Conservation (phyloP, 2,797 vertebrate genomes). For the Cuniculus paca region DNA sequence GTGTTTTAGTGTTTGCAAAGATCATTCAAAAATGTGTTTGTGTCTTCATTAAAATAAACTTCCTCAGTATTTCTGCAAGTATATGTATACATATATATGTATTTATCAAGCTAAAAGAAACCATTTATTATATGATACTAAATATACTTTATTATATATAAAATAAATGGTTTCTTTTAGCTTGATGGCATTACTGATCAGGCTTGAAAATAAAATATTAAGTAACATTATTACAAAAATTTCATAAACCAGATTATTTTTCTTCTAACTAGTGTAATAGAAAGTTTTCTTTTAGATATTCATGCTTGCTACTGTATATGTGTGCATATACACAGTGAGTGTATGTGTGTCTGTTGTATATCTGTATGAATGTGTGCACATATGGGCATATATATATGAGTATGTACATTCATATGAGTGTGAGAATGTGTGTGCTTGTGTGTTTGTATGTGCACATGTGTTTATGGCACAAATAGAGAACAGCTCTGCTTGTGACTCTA, state of each 20-base stretch:
- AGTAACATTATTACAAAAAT: conserved; percentile 24
- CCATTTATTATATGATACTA: not conserved
- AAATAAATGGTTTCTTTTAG: conserved; percentile 14
- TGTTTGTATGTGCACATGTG: not conserved
- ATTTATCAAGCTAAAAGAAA: not conserved
- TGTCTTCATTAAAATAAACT: conserved; percentile 35
- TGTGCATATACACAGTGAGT: not conserved
- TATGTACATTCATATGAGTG: not conserved
- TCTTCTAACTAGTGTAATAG: not conserved
- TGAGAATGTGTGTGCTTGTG: not conserved
- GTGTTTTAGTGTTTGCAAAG: conserved; percentile 15
- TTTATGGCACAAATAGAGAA: not conserved
- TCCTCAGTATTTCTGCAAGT: conserved; percentile 25
- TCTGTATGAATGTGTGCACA: not conserved
- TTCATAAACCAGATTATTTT: conserved; percentile 19
- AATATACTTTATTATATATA: not conserved
- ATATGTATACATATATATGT: not conserved
- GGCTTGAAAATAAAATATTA: conserved; percentile 13
- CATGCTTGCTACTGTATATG: not conserved
- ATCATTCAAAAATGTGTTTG: conserved; percentile 41
- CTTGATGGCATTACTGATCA: conserved; percentile 17
- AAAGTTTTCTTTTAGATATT: not conserved
- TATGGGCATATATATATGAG: not conserved
- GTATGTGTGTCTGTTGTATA: not conserved
- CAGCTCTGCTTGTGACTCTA: not conserved